Percentiles rank a stretch among this genome's conserved stretches.
Conservation (phyloP, 2,888 invertebrate genomes). For the Xestia xanthographa region DNA sequence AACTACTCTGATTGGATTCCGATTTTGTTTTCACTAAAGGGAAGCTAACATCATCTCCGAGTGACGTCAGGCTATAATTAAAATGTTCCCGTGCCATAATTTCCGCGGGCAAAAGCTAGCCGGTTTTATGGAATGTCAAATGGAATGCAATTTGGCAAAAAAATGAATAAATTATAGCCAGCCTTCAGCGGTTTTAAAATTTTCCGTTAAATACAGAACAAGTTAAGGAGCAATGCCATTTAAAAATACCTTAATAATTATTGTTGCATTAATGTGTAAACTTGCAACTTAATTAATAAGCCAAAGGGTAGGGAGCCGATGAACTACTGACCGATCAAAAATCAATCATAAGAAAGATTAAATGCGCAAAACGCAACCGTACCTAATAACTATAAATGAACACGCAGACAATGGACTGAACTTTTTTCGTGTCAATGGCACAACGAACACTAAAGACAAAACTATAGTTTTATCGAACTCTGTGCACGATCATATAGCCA, state of each 20-base stretch:
- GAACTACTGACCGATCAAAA: slow-evolving; percentile 1
- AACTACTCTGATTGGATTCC: neutral
- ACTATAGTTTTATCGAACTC: slow-evolving; percentile 26
- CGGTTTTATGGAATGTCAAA: neutral
- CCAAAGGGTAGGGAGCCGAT: neutral
- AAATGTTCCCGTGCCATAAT: neutral
- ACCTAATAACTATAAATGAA: slow-evolving; percentile 12
- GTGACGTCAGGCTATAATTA: neutral
- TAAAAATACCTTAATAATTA: slow-evolving; percentile 2
- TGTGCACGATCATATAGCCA: slow-evolving; percentile 1
- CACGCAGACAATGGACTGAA: slow-evolving; percentile 35
- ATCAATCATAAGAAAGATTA: slow-evolving; percentile 27
- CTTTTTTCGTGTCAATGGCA: slow-evolving; percentile 37
- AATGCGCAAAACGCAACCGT: slow-evolving; percentile 13
- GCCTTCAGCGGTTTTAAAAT: slow-evolving; percentile 11
- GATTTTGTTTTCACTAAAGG: neutral
- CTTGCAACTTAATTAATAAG: neutral
- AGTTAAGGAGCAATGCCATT: slow-evolving; percentile 19
- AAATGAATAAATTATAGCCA: slow-evolving; percentile 5
- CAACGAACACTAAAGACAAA: slow-evolving; percentile 31
- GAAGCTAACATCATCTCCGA: neutral
- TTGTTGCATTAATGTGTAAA: neutral
- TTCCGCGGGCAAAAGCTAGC: neutral
- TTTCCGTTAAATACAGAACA: neutral
- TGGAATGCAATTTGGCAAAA: neutral